phyloP scores from a whole-genome alignment of 2,797 vertebrate species.

The Bradypodion pumilum region DNA sequence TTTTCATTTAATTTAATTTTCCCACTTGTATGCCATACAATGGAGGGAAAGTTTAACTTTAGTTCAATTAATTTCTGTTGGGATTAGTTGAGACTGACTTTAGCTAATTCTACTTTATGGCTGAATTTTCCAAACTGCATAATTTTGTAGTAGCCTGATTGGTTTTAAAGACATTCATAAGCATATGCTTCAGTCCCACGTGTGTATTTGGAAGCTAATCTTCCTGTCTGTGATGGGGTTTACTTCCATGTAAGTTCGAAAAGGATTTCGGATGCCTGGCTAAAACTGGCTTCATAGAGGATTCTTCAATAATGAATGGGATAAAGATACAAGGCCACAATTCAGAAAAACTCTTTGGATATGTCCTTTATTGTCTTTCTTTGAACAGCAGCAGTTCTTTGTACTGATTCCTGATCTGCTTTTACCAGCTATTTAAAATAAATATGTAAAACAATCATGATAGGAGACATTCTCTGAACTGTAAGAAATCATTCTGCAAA shows the following conservation, averaged over 20 bases:
- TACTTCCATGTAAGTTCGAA: background rate
- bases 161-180: background rate
- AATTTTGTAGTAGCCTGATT: background rate
- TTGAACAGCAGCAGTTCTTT: background rate
- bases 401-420: background rate
- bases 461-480: background rate
- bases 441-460: background rate
- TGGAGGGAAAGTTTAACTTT: background rate
- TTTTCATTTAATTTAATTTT: too few species aligned
- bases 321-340: background rate
- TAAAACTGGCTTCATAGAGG: background rate
- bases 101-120: background rate
- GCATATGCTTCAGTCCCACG: background rate
- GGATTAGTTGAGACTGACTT: background rate
- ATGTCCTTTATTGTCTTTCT: background rate
- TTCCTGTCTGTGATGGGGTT: background rate
- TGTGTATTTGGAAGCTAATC: background rate
- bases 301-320: background rate
- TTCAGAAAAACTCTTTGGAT: background rate
- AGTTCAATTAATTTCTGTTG: conserved; percentile 12
- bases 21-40: background rate
- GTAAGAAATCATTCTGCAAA: conserved; percentile 25
- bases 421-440: background rate
- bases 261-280: background rate
- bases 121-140: background rate